Evolutionary conservation across 2,888 invertebrate genomes (phyloP).

Genomic region (Lochmaea capreae): DNA sequence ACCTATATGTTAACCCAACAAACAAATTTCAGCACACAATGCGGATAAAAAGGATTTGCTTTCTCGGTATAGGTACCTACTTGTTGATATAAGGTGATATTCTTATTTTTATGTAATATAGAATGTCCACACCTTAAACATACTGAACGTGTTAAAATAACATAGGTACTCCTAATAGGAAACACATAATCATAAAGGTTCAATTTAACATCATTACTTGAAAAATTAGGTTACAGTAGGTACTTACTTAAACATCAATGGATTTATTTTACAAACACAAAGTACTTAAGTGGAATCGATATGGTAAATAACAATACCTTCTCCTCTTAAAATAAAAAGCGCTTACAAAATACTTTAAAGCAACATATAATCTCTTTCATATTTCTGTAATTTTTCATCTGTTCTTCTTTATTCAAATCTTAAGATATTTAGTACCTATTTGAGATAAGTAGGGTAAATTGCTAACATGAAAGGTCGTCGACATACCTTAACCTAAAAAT

Average conservation of each 20-base stretch:
- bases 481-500: slow-evolving; percentile 60
- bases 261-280: too few species aligned
- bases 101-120: slow-evolving; percentile 4
- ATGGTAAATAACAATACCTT: too few species aligned
- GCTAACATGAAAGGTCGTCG: slow-evolving; percentile 59
- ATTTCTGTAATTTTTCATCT: too few species aligned
- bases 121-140: slow-evolving; percentile 5
- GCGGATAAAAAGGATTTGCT: not conserved
- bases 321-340: too few species aligned
- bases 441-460: slow-evolving; percentile 51
- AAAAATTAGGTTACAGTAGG: slow-evolving; percentile 2
- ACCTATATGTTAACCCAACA: too few species aligned
- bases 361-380: not conserved
- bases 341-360: too few species aligned
- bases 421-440: slow-evolving; percentile 5
- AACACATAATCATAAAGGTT: not conserved
- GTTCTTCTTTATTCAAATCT: not conserved
- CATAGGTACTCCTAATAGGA: not conserved
- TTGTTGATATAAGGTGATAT: not conserved
- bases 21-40: too few species aligned
- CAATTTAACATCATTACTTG: not conserved
- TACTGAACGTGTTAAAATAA: not conserved
- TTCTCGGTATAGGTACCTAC: not conserved
- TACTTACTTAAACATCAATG: not conserved
- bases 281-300: too few species aligned